These are phyloP conservation scores for Crenuchus spilurus DNA, from an alignment of 2,797 vertebrate genomes.

Conservation along the genomic window DNA sequence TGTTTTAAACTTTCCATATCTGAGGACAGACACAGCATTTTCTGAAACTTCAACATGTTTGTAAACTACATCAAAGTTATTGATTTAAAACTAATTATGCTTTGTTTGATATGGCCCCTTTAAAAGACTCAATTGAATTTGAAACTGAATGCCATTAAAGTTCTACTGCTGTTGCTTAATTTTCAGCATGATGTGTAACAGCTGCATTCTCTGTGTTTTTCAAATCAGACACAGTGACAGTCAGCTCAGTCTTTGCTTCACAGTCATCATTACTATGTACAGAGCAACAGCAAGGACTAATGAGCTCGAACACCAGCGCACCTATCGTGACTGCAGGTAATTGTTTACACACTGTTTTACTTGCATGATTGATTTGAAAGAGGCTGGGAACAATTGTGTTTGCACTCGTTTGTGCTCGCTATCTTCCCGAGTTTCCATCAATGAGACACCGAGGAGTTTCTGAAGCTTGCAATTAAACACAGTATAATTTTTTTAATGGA, in stretches of 20 bases:
- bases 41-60: too few species aligned
- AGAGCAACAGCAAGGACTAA: slow-evolving; percentile 45
- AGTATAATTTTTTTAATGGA: slow-evolving; percentile 26
- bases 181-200: not conserved
- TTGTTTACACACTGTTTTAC: slow-evolving; percentile 52
- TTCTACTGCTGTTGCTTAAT: not conserved
- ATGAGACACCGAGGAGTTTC: slow-evolving; percentile 25
- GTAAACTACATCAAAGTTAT: too few species aligned
- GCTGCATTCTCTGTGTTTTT: slow-evolving; percentile 18
- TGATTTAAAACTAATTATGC: too few species aligned
- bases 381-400: slow-evolving; percentile 41
- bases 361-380: slow-evolving; percentile 40
- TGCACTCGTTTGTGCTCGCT: slow-evolving; percentile 31
- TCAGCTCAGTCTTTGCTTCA: slow-evolving; percentile 36
- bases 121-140: not conserved
- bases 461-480: slow-evolving; percentile 36
- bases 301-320: slow-evolving; percentile 40
- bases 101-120: not conserved
- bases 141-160: too few species aligned
- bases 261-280: slow-evolving; percentile 43
- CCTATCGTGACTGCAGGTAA: slow-evolving; percentile 52
- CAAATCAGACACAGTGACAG: slow-evolving; percentile 33
- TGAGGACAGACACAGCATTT: too few species aligned
- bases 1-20: too few species aligned
- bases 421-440: slow-evolving; percentile 11